Conservation (phyloP, 2,797 vertebrate species). For the Sebastes steindachneri region DNA sequence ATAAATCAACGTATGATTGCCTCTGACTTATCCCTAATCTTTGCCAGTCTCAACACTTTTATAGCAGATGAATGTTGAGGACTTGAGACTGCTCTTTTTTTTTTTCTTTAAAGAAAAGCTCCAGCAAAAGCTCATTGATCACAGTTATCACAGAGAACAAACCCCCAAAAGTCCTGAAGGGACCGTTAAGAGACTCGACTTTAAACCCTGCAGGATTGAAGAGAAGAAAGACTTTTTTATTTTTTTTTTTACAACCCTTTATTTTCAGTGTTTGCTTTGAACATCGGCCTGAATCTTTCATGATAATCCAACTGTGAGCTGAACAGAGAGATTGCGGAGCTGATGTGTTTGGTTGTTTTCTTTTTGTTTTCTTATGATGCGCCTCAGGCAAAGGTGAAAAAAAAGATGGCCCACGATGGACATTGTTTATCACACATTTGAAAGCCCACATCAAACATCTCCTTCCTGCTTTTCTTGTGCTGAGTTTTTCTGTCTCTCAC, state of each 20-base stretch:
- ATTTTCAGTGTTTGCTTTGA: slow-evolving; percentile 25
- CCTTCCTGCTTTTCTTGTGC: neutral
- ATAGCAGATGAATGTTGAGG: neutral
- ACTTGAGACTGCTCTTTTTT: neutral
- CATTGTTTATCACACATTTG: neutral
- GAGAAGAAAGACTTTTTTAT: neutral
- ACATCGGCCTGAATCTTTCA: slow-evolving; percentile 23
- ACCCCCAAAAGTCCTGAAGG: neutral
- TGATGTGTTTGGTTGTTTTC: slow-evolving; percentile 16
- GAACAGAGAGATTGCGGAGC: slow-evolving; percentile 11
- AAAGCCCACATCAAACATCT: neutral
- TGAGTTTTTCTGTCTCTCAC: too few relatives aligned
- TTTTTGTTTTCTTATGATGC: slow-evolving; percentile 12
- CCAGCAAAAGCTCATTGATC: neutral
- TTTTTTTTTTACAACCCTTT: neutral
- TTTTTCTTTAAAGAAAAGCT: neutral
- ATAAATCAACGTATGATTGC: neutral
- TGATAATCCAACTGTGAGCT: slow-evolving; percentile 29
- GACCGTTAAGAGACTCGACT: neutral
- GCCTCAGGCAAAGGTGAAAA: neutral
- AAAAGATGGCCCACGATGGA: neutral
- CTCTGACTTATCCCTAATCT: neutral
- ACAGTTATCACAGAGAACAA: slow-evolving; percentile 3
- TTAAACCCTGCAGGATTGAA: neutral
- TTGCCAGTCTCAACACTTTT: neutral